Base-by-base conservation (phyloP, 1,140 invertebrate genomes). In the Oryzaephilus surinamensis region DNA sequence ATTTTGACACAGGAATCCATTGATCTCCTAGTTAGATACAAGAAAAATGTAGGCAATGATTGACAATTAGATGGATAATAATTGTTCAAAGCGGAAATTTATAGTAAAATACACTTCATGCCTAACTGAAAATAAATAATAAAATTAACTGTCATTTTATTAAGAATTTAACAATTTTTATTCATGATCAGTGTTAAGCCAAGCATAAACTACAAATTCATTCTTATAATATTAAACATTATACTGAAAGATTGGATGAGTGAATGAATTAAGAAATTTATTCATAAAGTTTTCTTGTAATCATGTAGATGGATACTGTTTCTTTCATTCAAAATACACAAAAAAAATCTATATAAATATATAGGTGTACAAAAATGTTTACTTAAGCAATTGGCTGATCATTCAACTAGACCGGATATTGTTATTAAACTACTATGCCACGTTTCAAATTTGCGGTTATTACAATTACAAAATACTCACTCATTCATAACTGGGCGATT, bases 101-200 rank as follows among this genome's bases (percentile, higher is more conserved):
- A n/a, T n/a, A n/a, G n/a, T n/a, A n/a, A n/a, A n/a, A n/a, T n/a
- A n/a, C n/a, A n/a, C n/a, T 38, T 38, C 30, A 28, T 28, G 36
- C 36, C 30, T 28, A 38, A 38, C n/a, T 38, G 36, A 30, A 12
- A 31, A 30, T 38, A 38, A 38, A 38, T 38, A 38, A 38, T 38
- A 18, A 33, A 38, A 38, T 38, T 38, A 38, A 38, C 36, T 38
- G 36, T 38, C 36, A 38, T 38, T 38, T 30, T 17, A 35, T 21
- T 23, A 14, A 35, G 32, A 18, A 37, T 37, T 37, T 37, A 28
- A 6, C 36, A 27, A 38, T 38, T 38, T 38, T 38, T 38, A 38
- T 38, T 38, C 36, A 38, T 38, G 36, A 30, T 38, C 36, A 38
- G n/a, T 38, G 36, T 28, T 32, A 38, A 38, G 17, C 36, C 27